Evolutionary conservation across 2,888 invertebrate species (phyloP), one percentile per base, ranked within the genome.

Genomic region (Acanthosepion esculentum): DNA sequence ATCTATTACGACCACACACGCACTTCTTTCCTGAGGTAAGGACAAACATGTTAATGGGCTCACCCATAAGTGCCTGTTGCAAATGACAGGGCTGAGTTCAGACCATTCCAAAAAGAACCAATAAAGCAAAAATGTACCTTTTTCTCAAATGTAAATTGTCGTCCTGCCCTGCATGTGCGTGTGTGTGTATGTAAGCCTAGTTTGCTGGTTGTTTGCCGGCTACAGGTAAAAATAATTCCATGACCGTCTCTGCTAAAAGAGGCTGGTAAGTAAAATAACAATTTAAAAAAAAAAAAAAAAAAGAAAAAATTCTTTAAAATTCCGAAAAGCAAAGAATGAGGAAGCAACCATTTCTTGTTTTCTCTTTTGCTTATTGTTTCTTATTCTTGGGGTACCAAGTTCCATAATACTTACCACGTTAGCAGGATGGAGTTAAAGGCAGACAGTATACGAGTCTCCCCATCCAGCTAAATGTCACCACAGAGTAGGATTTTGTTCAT

Each of bases 391-490:
- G n/a, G 78, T n/a, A n/a, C n/a, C n/a, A 78, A 33, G n/a, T 78
- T 33, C 78, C 18, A 33, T 18, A 12, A 78, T 78, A n/a, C 78
- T 78, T n/a, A 78, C 78, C 78, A 78, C 78, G 78, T 78, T 78
- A 78, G 78, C 33, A 78, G 78, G 78, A 78, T 78, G 78, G 78
- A n/a, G 12, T 18, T 33, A 78, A 78, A 78, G 78, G 78, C 78
- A 78, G 78, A n/a, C 78, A 33, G n/a, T 78, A 3, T 33, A 78
- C 10, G n/a, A n/a, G 78, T 78, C 78, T 78, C 78, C 78, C 78
- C 78, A 78, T 78, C 78, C 78, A 33, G 78, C 78, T 78, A 78
- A 78, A 78, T 33, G 78, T 78, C 78, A 78, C 78, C 78, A n/a
- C 78, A 78, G 18, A n/a, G 33, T 18, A 33, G 78, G n/a, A 78